These are phyloP conservation scores for Hermaeophaga mercurialis DNA, from an alignment of 2,888 invertebrate genomes.

Conservation along the genomic window DNA sequence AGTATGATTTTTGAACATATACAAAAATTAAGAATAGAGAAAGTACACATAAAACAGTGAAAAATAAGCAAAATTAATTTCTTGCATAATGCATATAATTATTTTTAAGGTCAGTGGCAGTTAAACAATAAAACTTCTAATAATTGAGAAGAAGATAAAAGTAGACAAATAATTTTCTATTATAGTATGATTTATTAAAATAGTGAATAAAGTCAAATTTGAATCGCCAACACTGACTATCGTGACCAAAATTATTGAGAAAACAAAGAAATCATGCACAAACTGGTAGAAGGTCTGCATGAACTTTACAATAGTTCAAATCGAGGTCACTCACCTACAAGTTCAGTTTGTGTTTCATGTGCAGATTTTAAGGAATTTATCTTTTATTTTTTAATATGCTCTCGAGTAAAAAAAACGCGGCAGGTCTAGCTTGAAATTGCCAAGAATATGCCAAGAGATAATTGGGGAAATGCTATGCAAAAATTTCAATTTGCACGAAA, in stretches of 20 bases:
- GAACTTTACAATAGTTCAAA: slow-evolving; percentile 26
- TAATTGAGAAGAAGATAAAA: too few relatives aligned
- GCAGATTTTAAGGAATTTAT: slow-evolving; percentile 11
- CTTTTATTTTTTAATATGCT: background rate
- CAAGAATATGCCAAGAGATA: background rate
- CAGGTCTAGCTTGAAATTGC: background rate
- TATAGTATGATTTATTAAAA: too few relatives aligned
- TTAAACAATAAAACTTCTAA: too few relatives aligned
- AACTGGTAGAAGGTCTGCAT: slow-evolving; percentile 18
- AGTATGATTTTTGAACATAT: too few relatives aligned
- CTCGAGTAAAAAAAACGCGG: background rate
- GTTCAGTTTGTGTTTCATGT: slow-evolving; percentile 4
- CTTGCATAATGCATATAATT: too few relatives aligned
- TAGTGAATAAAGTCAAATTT: too few relatives aligned
- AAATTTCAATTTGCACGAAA: slow-evolving; percentile 7
- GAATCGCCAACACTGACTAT: slow-evolving; percentile 8
- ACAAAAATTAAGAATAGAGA: too few relatives aligned
- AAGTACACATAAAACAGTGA: too few relatives aligned
- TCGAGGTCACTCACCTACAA: slow-evolving; percentile 25
- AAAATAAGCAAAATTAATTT: too few relatives aligned
- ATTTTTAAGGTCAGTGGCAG: too few relatives aligned
- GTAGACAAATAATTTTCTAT: too few relatives aligned
- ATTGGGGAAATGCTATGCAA: background rate
- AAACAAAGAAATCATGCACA: slow-evolving; percentile 26
- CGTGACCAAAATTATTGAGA: slow-evolving; percentile 29